phyloP scores from a whole-genome alignment of 2,113 vertebrate genomes.

The Phylloscopus whistleri region DNA sequence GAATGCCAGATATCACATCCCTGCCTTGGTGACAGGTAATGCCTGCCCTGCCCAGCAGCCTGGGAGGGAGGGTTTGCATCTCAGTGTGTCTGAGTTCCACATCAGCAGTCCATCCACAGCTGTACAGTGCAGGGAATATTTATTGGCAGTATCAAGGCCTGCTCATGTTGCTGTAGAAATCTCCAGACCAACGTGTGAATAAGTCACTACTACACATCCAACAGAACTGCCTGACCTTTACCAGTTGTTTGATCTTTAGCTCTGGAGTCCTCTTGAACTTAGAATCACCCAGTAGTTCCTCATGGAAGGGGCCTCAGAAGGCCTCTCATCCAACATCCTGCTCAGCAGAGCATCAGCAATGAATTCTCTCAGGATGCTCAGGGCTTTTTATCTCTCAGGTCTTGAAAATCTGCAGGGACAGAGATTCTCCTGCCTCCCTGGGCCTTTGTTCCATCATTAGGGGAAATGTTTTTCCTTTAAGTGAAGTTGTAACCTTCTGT shows the following conservation, averaged over 20 bases:
- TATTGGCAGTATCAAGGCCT: neutral
- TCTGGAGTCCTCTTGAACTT: neutral
- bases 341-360: neutral
- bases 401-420: neutral
- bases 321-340: neutral
- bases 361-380: neutral
- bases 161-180: neutral
- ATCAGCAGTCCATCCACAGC: neutral
- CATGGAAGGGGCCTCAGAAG: neutral
- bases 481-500: neutral
- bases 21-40: slow-evolving; percentile 70
- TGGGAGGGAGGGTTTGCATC: neutral
- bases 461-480: neutral
- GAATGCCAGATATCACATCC: slow-evolving; percentile 62
- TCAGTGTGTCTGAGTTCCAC: neutral
- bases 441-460: neutral
- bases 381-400: neutral
- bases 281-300: neutral
- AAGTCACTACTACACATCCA: neutral
- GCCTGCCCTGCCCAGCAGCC: neutral
- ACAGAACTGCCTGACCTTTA: neutral
- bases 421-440: neutral
- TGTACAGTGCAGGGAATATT: neutral
- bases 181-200: neutral
- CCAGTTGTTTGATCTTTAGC: neutral